These are phyloP conservation scores for Phoronis australis DNA, from an alignment of 2,888 invertebrate species.

Conservation along the genomic window DNA sequence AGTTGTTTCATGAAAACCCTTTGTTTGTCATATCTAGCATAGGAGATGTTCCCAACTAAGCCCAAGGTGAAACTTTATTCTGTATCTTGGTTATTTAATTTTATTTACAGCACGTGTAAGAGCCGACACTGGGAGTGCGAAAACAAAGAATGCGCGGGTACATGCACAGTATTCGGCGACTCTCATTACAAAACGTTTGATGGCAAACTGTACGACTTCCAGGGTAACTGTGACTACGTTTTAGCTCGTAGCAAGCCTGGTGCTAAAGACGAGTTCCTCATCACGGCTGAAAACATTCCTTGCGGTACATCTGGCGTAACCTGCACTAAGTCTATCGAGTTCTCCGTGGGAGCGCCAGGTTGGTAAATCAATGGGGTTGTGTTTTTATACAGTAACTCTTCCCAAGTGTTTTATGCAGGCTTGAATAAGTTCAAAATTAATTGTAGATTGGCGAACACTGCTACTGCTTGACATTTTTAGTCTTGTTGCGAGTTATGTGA, in stretches of 20 bases:
- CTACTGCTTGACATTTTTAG: too few relatives aligned
- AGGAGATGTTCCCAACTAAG: background rate
- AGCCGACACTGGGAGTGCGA: conserved; percentile 78
- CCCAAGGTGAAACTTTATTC: background rate
- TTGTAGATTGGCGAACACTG: too few relatives aligned
- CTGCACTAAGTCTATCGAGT: conserved; percentile 73
- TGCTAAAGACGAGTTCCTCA: conserved; percentile 51
- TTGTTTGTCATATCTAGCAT: too few relatives aligned
- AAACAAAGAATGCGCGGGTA: conserved; percentile 62
- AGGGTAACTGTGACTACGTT: conserved; percentile 82
- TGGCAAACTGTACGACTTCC: conserved; percentile 76
- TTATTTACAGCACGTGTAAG: conserved; percentile 30
- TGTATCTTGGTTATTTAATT: background rate
- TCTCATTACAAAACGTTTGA: conserved; percentile 86
- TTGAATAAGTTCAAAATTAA: too few relatives aligned
- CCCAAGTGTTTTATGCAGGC: too few relatives aligned
- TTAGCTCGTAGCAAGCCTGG: conserved; percentile 59
- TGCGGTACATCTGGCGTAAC: conserved; percentile 82
- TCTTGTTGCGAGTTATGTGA: too few relatives aligned
- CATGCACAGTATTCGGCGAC: conserved; percentile 84
- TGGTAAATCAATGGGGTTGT: too few relatives aligned
- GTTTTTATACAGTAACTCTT: too few relatives aligned
- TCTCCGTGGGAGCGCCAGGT: conserved; percentile 33
- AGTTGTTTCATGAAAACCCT: too few relatives aligned
- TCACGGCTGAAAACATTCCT: conserved; percentile 76